Base-by-base conservation (phyloP, 2,888 invertebrate species). In the Tetragnatha montana region DNA sequence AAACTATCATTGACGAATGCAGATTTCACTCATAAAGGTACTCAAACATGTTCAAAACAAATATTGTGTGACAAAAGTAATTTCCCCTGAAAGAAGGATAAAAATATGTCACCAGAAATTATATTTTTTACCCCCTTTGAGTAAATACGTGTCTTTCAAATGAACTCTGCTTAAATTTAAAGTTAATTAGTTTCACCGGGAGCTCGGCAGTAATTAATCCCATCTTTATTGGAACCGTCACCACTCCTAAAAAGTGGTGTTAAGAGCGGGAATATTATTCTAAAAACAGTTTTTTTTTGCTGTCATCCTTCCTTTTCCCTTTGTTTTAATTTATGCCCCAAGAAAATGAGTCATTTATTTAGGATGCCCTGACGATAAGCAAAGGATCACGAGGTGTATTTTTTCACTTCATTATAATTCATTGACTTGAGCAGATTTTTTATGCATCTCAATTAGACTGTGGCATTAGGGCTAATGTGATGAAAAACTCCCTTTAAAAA, bases 401-500 rank as follows among this genome's bases (percentile, higher is more conserved):
- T 60, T 60, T 60, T 60, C 17, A 60, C 60, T 17, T 60, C 60
- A 60, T 60, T 17, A 60, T 60, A 60, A 60, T 60, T 60, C 60
- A 60, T 60, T 60, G 60, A 60, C 60, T 60, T 60, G 60, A 12
- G 60, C 60, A 60, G 60, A 60, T 60, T 60, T 60, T 60, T 60
- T 60, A 17, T 60, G 60, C 60, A 17, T 17, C 60, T 60, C 60
- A 60, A 60, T 60, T 60, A 60, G 60, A 60, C 4, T 6, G 17
- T 60, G 60, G 60, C 60, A 60, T 60, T 60, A 60, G 60, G 60
- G 60, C 60, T 60, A 60, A 60, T 60, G 60, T 60, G 60, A 60
- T 60, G 60, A 60, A 60, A 60, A 60, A 6, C 12, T 60, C 10
- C 12, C 17, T 10, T 60, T 10, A 60, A 60, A 60, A 60, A 60